These are phyloP conservation scores for Drosophila orosa DNA, from an alignment of 1,140 invertebrate genomes.

Conservation along the genomic window DNA sequence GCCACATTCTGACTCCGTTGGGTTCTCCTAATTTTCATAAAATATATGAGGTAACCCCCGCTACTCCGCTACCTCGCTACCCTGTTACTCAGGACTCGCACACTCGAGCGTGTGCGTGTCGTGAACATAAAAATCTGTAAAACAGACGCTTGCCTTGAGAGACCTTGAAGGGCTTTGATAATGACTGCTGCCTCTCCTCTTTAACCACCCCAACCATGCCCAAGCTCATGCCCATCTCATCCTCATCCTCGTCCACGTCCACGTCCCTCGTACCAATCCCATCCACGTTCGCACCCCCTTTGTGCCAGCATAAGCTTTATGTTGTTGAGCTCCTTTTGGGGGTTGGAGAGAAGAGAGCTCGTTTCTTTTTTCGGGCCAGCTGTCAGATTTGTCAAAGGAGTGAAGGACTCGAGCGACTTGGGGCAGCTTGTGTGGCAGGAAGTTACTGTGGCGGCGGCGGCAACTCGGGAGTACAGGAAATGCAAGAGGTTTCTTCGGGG, in stretches of 20 bases:
- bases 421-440: conserved; percentile 48
- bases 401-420: conserved; percentile 50
- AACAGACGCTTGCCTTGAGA: conserved; percentile 52
- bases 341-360: conserved; percentile 49
- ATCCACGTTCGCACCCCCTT: conserved; percentile 36
- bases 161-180: conserved; percentile 77
- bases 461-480: conserved; percentile 7
- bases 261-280: not conserved
- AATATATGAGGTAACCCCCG: conserved; percentile 49
- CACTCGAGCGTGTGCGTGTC: conserved; percentile 46
- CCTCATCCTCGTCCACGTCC: not conserved
- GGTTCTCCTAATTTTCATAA: conserved; percentile 72
- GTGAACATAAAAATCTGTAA: conserved; percentile 71
- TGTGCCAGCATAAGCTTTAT: conserved; percentile 61
- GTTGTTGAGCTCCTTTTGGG: conserved; percentile 55
- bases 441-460: conserved; percentile 34
- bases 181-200: conserved; percentile 51
- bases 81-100: not conserved
- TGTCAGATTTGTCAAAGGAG: conserved; percentile 63
- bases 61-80: not conserved
- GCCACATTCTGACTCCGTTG: conserved; percentile 57
- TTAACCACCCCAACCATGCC: conserved; percentile 15
- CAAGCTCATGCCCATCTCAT: not conserved
- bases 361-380: conserved; percentile 50
- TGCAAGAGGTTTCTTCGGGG: conserved; percentile 9